phyloP scores from a whole-genome alignment of 35 echinoderm and acorn worm genomes.

The Ptychodera flava region DNA sequence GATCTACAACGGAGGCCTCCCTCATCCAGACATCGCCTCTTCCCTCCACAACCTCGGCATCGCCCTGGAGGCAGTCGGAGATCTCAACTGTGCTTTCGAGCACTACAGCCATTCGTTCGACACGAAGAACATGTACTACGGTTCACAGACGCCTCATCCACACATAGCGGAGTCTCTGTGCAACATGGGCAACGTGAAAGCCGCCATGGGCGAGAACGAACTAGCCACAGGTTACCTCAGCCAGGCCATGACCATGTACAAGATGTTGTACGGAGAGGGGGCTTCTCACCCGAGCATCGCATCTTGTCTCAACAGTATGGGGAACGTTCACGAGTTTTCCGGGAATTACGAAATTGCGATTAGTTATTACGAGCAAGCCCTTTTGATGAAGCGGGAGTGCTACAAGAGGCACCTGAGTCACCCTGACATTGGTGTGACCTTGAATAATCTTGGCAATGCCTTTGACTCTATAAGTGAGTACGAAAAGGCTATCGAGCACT shows the following conservation, averaged over 20 bases:
- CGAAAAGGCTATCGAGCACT: not conserved
- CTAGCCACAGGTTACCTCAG: not conserved
- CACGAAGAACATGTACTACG: not conserved
- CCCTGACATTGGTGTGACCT: not conserved
- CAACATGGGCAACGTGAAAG: not conserved
- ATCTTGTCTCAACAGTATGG: not conserved
- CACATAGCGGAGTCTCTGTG: not conserved
- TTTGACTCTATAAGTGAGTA: not conserved
- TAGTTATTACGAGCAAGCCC: not conserved
- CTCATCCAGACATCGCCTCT: not conserved
- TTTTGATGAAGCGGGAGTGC: not conserved
- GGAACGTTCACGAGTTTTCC: not conserved
- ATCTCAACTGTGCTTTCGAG: not conserved
- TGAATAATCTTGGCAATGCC: not conserved
- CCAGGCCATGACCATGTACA: not conserved
- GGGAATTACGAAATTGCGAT: not conserved
- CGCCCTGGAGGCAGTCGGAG: not conserved
- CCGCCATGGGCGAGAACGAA: not conserved
- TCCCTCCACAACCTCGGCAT: not conserved
- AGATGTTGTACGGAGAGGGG: not conserved
- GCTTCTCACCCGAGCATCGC: not conserved
- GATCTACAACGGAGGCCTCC: not conserved
- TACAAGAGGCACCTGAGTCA: not conserved
- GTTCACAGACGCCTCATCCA: not conserved
- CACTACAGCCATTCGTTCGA: not conserved